phyloP scores from a whole-genome alignment of 2,888 invertebrate species.

The Diplazon laetatorius region DNA sequence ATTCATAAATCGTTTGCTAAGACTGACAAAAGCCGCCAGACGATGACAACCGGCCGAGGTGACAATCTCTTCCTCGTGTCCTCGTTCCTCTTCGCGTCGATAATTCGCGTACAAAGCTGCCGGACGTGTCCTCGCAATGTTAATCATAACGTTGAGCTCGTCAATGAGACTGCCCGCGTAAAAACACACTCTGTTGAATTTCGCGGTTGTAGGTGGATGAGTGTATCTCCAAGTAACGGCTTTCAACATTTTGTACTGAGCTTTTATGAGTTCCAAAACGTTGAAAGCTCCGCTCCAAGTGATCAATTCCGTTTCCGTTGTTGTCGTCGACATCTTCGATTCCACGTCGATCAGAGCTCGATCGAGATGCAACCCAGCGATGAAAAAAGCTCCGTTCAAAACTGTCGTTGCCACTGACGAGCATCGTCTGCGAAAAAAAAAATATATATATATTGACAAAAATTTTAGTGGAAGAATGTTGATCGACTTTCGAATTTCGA shows the following conservation, averaged over 20 bases:
- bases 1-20: constrained; percentile 80
- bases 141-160: constrained; percentile 72
- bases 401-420: constrained; percentile 74
- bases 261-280: constrained; percentile 72
- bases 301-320: constrained; percentile 65
- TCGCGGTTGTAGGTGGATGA: constrained; percentile 73
- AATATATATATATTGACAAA: constrained; percentile 2
- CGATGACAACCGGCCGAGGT: constrained; percentile 55
- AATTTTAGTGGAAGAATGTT: no score
- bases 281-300: constrained; percentile 70
- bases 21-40: constrained; percentile 67
- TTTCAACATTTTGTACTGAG: constrained; percentile 77
- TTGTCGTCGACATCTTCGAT: constrained; percentile 49
- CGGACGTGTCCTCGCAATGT: constrained; percentile 64
- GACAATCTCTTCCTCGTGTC: constrained; percentile 15
- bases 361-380: constrained; percentile 72
- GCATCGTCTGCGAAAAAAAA: constrained; percentile 67
- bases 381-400: constrained; percentile 76
- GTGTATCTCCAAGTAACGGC: constrained; percentile 81
- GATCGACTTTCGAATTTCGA: no score
- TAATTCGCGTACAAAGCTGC: constrained; percentile 52
- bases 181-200: constrained; percentile 74
- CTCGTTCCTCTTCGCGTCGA: not conserved
- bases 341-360: constrained; percentile 66
- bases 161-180: constrained; percentile 79